Base-by-base conservation (phyloP, 2,888 invertebrate species). In the Agrilus cyanescens region DNA sequence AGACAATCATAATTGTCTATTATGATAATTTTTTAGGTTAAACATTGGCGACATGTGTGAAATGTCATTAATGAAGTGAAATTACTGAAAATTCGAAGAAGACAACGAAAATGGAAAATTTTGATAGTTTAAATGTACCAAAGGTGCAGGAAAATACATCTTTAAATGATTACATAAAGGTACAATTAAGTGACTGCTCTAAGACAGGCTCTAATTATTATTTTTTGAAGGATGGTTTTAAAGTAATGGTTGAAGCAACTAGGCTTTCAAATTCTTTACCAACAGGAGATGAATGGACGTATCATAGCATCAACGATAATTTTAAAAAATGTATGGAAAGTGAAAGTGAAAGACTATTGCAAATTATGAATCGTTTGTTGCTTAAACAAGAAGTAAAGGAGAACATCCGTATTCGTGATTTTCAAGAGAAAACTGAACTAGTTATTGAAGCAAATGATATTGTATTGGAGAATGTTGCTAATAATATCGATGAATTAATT, bases 401-500 rank as follows among this genome's bases (percentile, higher is more conserved):
- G 8, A 78, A 74, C 47, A 72, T 82, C 45, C 67, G 66, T 48
- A 66, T 66, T 29, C 63, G 75, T 16, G 74, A 75, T 44, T 51
- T 70, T 2, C 80, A 82, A 38, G 81, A 82, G 50, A 76, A 80
- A 58, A 78, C 81, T 54, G 91, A 93, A 47, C 72, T 85, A 53
- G 59, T 94, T 10, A 70, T 82, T 18, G 90, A 91, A 55, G 78
- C 80, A 12, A 93, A 90, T 67, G 93, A 94, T 66, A 71, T 75
- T 37, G 74, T 91, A 46, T 67, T 93, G 38, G 93, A 94, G 59
- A 75, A 81, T 57, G 79, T 88, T 38, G 84, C 85, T 58, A 77
- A 78, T 52, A 71, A 73, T 57, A 72, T 88, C 52, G 87, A 88
- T 60, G 76, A 75, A 43, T 66, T 80, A 41, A 72, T 72, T 50